Evolutionary conservation across 2,888 invertebrate species (phyloP).

Genomic region (Tenthredo mesomela): DNA sequence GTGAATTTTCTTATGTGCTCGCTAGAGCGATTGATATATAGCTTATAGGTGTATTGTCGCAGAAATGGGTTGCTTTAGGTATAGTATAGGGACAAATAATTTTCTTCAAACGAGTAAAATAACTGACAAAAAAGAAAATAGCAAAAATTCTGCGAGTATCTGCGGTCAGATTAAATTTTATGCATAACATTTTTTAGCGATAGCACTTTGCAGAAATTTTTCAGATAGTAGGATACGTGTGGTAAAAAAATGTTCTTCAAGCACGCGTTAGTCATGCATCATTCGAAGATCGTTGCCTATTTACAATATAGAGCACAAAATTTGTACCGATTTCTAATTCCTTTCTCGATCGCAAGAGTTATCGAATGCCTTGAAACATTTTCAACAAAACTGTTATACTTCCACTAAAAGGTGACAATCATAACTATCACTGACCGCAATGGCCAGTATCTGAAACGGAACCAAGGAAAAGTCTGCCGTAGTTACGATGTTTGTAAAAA

Average conservation of each 20-base stretch:
- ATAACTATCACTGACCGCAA: constrained; percentile 20
- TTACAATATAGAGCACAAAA: background rate
- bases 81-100: no score
- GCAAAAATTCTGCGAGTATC: no score
- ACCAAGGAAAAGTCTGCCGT: background rate
- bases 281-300: background rate
- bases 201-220: background rate
- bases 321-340: constrained; percentile 2
- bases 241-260: background rate
- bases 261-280: background rate
- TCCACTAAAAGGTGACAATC: background rate
- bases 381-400: background rate
- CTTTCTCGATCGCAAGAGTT: background rate
- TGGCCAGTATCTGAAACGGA: constrained; percentile 7
- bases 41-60: background rate
- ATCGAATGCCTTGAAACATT: background rate
- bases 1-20: background rate
- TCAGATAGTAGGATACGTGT: background rate
- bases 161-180: no score
- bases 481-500: background rate
- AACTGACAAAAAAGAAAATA: no score
- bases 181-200: background rate
- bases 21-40: background rate
- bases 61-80: background rate
- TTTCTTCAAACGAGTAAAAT: no score